These are phyloP conservation scores for Heliconius nattereri DNA, from an alignment of 1,140 invertebrate genomes.

Conservation along the genomic window DNA sequence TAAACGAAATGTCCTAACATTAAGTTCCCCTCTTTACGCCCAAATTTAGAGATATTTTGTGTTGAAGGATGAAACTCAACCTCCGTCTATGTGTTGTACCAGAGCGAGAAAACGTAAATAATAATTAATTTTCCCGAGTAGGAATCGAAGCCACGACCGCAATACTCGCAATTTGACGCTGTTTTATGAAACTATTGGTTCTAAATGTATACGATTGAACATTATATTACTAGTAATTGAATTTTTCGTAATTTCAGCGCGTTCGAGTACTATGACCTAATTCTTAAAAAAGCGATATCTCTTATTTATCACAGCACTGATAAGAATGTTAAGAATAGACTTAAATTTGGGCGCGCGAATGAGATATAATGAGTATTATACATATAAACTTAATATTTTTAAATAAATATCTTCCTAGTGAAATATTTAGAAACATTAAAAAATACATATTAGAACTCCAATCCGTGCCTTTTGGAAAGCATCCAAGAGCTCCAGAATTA, in stretches of 20 bases:
- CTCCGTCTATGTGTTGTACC: neutral
- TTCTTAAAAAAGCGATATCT: neutral
- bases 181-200: neutral
- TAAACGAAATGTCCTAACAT: too few relatives aligned
- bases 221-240: neutral
- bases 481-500: too few relatives aligned
- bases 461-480: too few relatives aligned
- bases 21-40: too few relatives aligned
- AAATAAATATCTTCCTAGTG: neutral
- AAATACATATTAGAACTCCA: too few relatives aligned
- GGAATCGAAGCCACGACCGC: neutral
- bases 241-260: neutral
- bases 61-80: neutral
- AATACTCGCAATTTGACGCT: neutral
- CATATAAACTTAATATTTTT: neutral
- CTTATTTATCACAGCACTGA: neutral
- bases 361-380: neutral
- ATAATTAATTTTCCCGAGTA: neutral
- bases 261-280: neutral
- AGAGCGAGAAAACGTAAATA: neutral
- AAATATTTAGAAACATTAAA: too few relatives aligned
- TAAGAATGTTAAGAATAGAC: conserved; percentile 5
- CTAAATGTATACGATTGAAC: neutral
- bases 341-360: neutral
- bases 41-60: neutral